phyloP scores from a whole-genome alignment of 2,797 vertebrate species.

The Ptychadena robeensis region DNA sequence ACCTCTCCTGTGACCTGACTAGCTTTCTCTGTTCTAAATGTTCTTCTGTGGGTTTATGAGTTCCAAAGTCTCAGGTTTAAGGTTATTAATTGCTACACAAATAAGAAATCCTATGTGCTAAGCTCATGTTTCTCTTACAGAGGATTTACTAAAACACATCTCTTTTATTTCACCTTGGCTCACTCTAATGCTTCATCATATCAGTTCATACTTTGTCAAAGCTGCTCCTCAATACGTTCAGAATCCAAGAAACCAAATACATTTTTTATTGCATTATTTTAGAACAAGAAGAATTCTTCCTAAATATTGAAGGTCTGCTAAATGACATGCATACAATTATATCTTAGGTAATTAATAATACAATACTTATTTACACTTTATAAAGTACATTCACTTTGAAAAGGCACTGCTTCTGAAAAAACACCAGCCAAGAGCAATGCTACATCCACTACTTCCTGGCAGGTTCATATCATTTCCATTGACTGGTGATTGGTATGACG shows the following conservation, averaged over 20 bases:
- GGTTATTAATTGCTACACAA: constrained; percentile 8
- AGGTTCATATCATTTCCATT: too few species aligned
- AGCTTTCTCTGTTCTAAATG: not conserved
- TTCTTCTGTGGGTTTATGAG: not conserved
- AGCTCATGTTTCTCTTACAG: constrained; percentile 4
- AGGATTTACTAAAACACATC: not conserved
- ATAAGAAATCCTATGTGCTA: not conserved
- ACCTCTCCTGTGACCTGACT: not conserved
- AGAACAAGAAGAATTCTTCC: not conserved
- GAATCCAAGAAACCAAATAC: not conserved
- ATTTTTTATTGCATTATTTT: not conserved
- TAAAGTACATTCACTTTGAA: too few species aligned
- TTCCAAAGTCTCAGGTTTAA: constrained; percentile 14
- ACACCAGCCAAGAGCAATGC: too few species aligned
- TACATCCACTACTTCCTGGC: too few species aligned
- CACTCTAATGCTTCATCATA: not conserved
- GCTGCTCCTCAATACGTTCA: not conserved
- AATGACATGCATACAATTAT: not conserved
- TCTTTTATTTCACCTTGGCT: constrained; percentile 6
- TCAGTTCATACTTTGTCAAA: not conserved
- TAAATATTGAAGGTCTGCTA: not conserved
- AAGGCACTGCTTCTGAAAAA: too few species aligned
- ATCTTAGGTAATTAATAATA: too few species aligned
- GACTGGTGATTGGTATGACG: too few species aligned
- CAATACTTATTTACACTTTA: too few species aligned